Evolutionary conservation across 1,140 invertebrate genomes (phyloP), one percentile per base, ranked within the genome.

Genomic region (Cotesia vestalis): DNA sequence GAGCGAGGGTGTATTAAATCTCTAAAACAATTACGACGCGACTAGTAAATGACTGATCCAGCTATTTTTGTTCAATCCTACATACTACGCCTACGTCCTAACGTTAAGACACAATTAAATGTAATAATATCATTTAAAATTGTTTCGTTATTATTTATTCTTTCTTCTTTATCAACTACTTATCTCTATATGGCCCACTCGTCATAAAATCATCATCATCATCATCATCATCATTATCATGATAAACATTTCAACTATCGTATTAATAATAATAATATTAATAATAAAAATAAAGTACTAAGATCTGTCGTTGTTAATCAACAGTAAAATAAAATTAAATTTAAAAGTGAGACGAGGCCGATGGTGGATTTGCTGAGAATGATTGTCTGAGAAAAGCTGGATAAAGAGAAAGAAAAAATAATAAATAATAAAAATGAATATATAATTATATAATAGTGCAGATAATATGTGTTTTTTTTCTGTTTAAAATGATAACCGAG

Each of bases 11-110:
- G 46, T 20, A 67, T 59, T 35, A 69, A 46, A 69, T 35, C 57
- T 34, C 46, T 55, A 38, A 82, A 84, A 77, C 51, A 71, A 71
- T 71, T 57, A 71, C 81, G 84, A 85, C 79, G 80, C 83, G 86
- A 87, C 86, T 87, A 87, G 86, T 83, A 85, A 86, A 85, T 86
- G 86, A 87, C 84, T 87, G 84, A 85, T 86, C 82, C 55, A 83
- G 73, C 78, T 84, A 77, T 84, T 83, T 78, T 67, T 70, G n/a
- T 68, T 57, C 38, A 73, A 71, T 75, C 71, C 63, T 72, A 68
- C 72, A 17, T 52, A 20, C 61, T 51, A 53, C 40, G n/a, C 34
- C 57, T 70, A 52, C n/a, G 53, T 52, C n/a, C 53, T 72, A 66
- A 17, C 34, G 60, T 53, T 46, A 53, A 69, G 60, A 67, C 52